Evolutionary conservation across 2,113 vertebrate species (phyloP), one percentile per base, ranked within the genome.

Genomic region (Lepisosteus osseus): DNA sequence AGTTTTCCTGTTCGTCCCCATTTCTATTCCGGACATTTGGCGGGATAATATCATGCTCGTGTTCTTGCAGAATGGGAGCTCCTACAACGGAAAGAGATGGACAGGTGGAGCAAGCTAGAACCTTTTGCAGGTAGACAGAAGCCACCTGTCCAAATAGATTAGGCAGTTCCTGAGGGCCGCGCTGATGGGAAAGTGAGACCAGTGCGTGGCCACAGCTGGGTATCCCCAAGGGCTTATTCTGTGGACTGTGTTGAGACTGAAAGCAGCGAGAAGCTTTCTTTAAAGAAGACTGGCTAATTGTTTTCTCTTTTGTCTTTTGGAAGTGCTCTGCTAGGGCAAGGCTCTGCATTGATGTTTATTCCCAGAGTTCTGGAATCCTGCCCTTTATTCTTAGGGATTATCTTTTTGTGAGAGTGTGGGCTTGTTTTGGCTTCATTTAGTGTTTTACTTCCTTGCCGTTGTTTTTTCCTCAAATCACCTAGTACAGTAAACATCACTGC

Each of bases 311-410:
- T 65, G 62, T 56, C 12, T 29, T 14, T 54, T 3, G 69, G 13
- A 44, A 63, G 44, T 14, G 7, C 68, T 42, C 68, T 17, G 29
- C 68, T 42, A n/a, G 40, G 68, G 65, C 47, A 9, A 9, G 65
- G 8, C 45, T 47, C 55, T 57, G n/a, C 6, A 68, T 12, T 67
- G 79, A 75, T 79, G 76, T 80, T 75, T 65, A 70, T 74, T 80
- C 72, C 79, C 73, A 83, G 76, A 87, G 71, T 70, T 72, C 69
- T 82, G 83, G 86, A 86, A 87, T 87, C 81, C 74, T 54, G 72
- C 72, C 81, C 74, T 83, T 83, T 87, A 78, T 84, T 81, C 79
- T 73, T 77, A 65, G 74, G 80, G 79, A 83, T 88, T 84, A 84
- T 86, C 75, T 83, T 72, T 67, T 82, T 83, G 81, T 81, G 82